A percentile compares a stretch with the other conserved stretches of the same genome.
These are phyloP conservation scores for Hyperoodon ampullatus DNA, from an alignment of 2,113 vertebrate genomes.

Conservation along the genomic window DNA sequence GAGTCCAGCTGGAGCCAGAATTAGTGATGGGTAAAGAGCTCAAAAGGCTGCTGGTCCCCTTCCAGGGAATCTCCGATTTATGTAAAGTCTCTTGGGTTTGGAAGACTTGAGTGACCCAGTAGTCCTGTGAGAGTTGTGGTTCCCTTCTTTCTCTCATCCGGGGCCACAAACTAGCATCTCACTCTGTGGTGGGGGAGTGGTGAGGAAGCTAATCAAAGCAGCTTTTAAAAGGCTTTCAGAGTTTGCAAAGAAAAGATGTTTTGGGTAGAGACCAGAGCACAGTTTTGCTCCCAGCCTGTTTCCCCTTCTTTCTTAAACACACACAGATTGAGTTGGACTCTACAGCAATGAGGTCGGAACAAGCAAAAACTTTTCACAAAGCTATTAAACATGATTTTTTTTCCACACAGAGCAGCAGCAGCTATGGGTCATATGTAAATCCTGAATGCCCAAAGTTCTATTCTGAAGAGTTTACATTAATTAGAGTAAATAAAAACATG, in stretches of 20 bases:
- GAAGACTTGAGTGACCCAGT: slow-evolving; percentile 54
- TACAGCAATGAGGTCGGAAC: not conserved
- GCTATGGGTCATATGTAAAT: slow-evolving; percentile 13
- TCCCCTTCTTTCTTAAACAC: slow-evolving; percentile 58
- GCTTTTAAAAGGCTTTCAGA: slow-evolving; percentile 56
- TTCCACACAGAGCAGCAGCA: not conserved
- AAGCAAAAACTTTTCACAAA: slow-evolving; percentile 19
- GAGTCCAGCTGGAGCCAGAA: slow-evolving; percentile 80
- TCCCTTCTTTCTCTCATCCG: slow-evolving; percentile 58
- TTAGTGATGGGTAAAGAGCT: slow-evolving; percentile 78
- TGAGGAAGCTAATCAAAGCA: slow-evolving; percentile 62
- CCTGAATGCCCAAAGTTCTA: not conserved
- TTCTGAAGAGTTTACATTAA: slow-evolving; percentile 22
- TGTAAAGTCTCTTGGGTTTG: slow-evolving; percentile 70
- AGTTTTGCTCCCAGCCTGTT: slow-evolving; percentile 53
- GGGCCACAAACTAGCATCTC: slow-evolving; percentile 63
- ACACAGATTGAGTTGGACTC: slow-evolving; percentile 50
- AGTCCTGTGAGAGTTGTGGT: slow-evolving; percentile 68
- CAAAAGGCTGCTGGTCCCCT: slow-evolving; percentile 72
- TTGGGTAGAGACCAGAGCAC: slow-evolving; percentile 58
- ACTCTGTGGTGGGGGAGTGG: not conserved
- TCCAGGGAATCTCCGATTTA: slow-evolving; percentile 72
- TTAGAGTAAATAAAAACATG: slow-evolving; percentile 27
- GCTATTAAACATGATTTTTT: slow-evolving; percentile 37
- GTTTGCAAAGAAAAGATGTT: slow-evolving; percentile 22